These are phyloP conservation scores for Desmophyllum pertusum DNA, from an alignment of 92 coral and sea anemone species.

Conservation along the genomic window DNA sequence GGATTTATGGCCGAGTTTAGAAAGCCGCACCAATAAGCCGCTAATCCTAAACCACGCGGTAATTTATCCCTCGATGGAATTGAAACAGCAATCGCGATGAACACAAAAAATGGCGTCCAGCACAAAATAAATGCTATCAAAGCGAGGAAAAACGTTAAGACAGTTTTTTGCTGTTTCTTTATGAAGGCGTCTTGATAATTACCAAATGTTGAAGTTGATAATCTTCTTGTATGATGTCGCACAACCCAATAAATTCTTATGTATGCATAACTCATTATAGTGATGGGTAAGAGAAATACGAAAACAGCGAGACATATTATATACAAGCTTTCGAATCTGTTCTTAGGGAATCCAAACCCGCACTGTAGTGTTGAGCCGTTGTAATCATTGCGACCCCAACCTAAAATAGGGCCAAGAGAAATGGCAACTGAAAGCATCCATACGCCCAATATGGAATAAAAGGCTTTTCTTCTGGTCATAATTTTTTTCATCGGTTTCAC, in stretches of 20 bases:
- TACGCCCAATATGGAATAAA: conserved; percentile 57
- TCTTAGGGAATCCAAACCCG: conserved; percentile 77
- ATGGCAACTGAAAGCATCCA: conserved; percentile 70
- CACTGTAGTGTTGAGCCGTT: conserved; percentile 83
- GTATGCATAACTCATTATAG: conserved; percentile 75
- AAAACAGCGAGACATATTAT: conserved; percentile 63
- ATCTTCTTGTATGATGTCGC: conserved; percentile 65
- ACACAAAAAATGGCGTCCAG: conserved; percentile 83
- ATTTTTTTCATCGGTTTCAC: conserved; percentile 84
- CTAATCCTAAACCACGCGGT: conserved; percentile 82
- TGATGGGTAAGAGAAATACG: conserved; percentile 69
- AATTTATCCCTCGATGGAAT: conserved; percentile 57
- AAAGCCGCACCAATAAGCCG: conserved; percentile 86
- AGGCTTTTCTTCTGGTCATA: conserved; percentile 74
- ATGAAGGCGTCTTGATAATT: conserved; percentile 40
- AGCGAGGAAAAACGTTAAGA: conserved; percentile 81
- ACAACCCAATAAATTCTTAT: conserved; percentile 63
- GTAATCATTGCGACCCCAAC: conserved; percentile 83
- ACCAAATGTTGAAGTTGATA: conserved; percentile 65
- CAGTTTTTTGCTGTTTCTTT: conserved; percentile 57
- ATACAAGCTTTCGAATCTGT: conserved; percentile 59
- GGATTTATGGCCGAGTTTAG: conserved; percentile 84
- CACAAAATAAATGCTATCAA: conserved; percentile 76
- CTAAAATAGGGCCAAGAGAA: conserved; percentile 75
- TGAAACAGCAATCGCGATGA: conserved; percentile 70